These are phyloP conservation scores for Phyllotreta cruciferae DNA, from an alignment of 2,888 invertebrate species.

Conservation along the genomic window DNA sequence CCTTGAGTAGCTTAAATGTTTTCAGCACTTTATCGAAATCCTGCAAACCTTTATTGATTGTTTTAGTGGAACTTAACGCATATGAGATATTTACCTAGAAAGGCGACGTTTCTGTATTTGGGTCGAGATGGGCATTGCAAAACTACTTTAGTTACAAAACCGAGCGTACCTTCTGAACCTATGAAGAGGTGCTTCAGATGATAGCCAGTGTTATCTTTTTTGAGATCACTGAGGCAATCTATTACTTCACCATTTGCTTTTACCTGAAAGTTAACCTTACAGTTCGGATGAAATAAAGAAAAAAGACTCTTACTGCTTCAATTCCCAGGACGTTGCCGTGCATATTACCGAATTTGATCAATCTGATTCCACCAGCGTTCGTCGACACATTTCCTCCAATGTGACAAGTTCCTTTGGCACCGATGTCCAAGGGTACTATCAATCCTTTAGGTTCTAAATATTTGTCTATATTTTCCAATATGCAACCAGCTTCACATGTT, in stretches of 20 bases:
- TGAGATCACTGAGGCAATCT: slow-evolving; percentile 81
- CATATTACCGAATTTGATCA: slow-evolving; percentile 88
- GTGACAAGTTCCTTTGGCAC: slow-evolving; percentile 94
- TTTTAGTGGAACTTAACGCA: background rate
- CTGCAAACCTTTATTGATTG: slow-evolving; percentile 68
- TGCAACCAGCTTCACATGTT: slow-evolving; percentile 88
- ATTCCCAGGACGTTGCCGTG: slow-evolving; percentile 91
- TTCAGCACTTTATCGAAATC: slow-evolving; percentile 80
- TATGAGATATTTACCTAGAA: slow-evolving; percentile 40
- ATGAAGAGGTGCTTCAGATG: slow-evolving; percentile 96
- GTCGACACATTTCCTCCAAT: slow-evolving; percentile 96
- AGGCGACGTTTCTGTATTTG: slow-evolving; percentile 54
- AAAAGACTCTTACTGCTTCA: slow-evolving; percentile 76
- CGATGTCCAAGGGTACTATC: slow-evolving; percentile 93
- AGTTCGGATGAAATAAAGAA: slow-evolving; percentile 1
- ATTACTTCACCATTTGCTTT: slow-evolving; percentile 84
- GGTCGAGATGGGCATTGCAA: slow-evolving; percentile 87
- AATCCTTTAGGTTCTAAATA: slow-evolving; percentile 74
- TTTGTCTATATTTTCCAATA: slow-evolving; percentile 84
- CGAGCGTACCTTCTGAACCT: slow-evolving; percentile 96
- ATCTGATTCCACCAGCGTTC: slow-evolving; percentile 92
- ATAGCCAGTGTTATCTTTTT: slow-evolving; percentile 98
- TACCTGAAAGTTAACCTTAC: slow-evolving; percentile 64
- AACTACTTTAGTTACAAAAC: slow-evolving; percentile 89
- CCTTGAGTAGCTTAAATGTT: slow-evolving; percentile 76